These are phyloP conservation scores for Rhingia campestris DNA, from an alignment of 2,888 invertebrate species.

Conservation along the genomic window DNA sequence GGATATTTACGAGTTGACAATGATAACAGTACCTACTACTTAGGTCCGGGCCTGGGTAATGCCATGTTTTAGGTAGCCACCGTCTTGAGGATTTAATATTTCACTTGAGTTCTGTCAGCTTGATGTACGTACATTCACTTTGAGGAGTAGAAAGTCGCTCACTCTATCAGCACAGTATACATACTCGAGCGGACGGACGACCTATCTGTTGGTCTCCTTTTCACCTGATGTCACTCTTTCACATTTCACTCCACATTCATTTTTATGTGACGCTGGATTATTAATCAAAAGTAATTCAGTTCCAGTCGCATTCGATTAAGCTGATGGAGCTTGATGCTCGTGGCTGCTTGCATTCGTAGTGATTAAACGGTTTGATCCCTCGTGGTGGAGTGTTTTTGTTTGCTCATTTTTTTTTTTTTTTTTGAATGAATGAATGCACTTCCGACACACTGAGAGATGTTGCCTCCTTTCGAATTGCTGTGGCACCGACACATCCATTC, in stretches of 20 bases:
- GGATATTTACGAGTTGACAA: constrained; percentile 74
- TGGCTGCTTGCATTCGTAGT: constrained; percentile 48
- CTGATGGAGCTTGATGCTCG: constrained; percentile 19
- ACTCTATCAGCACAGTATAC: constrained; percentile 41
- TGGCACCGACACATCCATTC: constrained; percentile 19
- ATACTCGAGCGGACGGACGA: constrained; percentile 11
- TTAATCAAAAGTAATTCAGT: constrained; percentile 73
- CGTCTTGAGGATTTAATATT: constrained; percentile 67
- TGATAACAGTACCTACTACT: constrained; percentile 67
- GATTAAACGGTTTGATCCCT: constrained; percentile 56
- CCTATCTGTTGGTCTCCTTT: constrained; percentile 49
- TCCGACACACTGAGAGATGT: constrained; percentile 49
- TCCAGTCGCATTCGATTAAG: constrained; percentile 67
- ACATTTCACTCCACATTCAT: constrained; percentile 65
- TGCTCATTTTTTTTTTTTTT: neutral
- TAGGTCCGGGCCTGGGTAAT: constrained; percentile 50
- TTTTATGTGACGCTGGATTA: constrained; percentile 62
- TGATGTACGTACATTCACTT: constrained; percentile 67
- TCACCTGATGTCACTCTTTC: constrained; percentile 71
- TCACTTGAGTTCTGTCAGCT: constrained; percentile 71
- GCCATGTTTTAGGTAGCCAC: constrained; percentile 67
- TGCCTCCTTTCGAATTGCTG: constrained; percentile 42
- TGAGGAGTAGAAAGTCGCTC: constrained; percentile 70
- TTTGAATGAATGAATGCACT: constrained; percentile 31
- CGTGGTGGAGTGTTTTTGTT: constrained; percentile 8